Evolutionary conservation across 2,797 vertebrate genomes (phyloP).

Genomic region (Rhinoraja longicauda): DNA sequence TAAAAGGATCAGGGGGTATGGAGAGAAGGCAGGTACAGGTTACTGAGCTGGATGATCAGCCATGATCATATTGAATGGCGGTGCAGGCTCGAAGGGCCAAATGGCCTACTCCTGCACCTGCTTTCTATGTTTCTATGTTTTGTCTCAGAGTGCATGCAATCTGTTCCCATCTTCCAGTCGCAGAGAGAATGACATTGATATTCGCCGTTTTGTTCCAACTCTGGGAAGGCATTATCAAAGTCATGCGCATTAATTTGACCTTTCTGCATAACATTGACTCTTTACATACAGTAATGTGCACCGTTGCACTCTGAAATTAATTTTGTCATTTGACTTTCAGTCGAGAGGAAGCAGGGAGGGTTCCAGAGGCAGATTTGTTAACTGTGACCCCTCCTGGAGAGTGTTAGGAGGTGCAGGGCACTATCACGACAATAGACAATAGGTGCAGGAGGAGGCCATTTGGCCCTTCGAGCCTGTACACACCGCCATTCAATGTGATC

Average conservation of each 20-base stretch:
- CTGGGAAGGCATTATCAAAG: too few relatives aligned
- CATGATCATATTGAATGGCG: too few relatives aligned
- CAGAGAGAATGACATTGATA: background rate
- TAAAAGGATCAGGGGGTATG: too few relatives aligned
- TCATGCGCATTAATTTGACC: background rate
- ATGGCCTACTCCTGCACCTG: too few relatives aligned
- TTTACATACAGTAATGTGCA: constrained; percentile 1
- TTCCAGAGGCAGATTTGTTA: background rate
- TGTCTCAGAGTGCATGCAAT: background rate
- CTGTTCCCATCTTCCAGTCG: background rate
- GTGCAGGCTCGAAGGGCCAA: too few relatives aligned
- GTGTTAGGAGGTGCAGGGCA: background rate
- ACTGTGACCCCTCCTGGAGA: constrained; percentile 8
- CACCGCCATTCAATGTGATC: too few relatives aligned
- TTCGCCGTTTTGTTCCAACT: background rate
- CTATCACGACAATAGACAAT: too few relatives aligned
- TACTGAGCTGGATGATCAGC: too few relatives aligned
- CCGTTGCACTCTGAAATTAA: background rate
- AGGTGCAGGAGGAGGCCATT: too few relatives aligned
- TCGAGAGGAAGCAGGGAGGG: background rate
- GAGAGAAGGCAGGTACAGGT: too few relatives aligned
- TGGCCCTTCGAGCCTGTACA: too few relatives aligned
- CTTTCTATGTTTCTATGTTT: too few relatives aligned
- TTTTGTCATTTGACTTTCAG: background rate
- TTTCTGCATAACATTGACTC: background rate